Base-by-base conservation (phyloP, 2,888 invertebrate species). In the Hoplodrina ambigua region DNA sequence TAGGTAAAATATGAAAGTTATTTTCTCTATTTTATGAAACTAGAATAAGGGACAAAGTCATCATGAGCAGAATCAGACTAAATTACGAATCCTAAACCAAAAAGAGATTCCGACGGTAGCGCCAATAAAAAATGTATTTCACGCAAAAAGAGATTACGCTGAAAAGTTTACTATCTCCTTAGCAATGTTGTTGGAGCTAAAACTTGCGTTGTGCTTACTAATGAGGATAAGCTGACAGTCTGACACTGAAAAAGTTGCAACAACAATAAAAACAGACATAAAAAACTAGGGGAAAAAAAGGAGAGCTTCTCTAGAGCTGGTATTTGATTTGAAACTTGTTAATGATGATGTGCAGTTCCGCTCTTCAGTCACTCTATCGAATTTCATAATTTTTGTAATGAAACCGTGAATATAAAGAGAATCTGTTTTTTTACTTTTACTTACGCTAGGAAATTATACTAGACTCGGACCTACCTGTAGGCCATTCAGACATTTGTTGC, bases 151-250 rank as follows among this genome's bases (percentile, higher is more conserved):
- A 72, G 17, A 63, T 55, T 33, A 41, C 20, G 10, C 6, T 71
- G 11, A 53, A 30, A 33, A 50, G 20, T 64, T 74, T 63, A 55
- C 74, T 20, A 64, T n/a, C 7, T 55, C 2, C 13, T 55, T 55
- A 25, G 33, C 44, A 11, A 56, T 55, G 33, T 74, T 58, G 50
- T 44, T 50, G 49, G 7, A 25, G 56, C 56, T 68, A 44, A 67
- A 33, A 58, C 33, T 68, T 59, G 54, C 44, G 2, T 11, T 19
- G 30, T 58, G 54, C 25, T 54, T 75, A 55, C 76, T 55, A 76
- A 72, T 69, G 55, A 55, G 69, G 13, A 54, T 58, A 75, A 75
- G 49, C 58, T 50, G 54, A 68, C 72, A 75, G 49, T 0, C 3
- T 25, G 25, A 50, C n/a, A 55, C 44, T 33, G 54, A 30, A 17